Evolutionary conservation across 2,888 invertebrate genomes (phyloP), one percentile per base, ranked within the genome.

Genomic region (Habrosyne pyritoides): DNA sequence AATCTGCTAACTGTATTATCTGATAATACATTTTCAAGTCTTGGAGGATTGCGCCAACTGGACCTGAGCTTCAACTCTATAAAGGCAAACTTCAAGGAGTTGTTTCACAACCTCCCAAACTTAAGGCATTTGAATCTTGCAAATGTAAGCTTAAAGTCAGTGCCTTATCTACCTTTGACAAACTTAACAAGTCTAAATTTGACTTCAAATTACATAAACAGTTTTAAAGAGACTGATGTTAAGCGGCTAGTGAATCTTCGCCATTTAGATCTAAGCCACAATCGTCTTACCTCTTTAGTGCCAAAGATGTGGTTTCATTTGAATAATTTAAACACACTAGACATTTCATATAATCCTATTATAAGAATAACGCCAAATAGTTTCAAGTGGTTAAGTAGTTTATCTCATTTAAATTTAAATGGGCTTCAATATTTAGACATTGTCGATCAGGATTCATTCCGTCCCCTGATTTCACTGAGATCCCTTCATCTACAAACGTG

Each of bases 11-110:
- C 96, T 18, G 96, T 97, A 63, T 87, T 98, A 64, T 97, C 97
- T 2, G 98, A 98, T 87, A 97, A 97, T 82, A 97, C 97, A 21
- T 98, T 98, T 83, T 96, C 96, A 22, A 96, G 96, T 76, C 93
- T 98, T 54, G 95, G 95, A 48, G 95, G 95, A 67, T 89, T 97
- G 61, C 94, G 97, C 68, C 95, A 95, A 71, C 91, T 98, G 73
- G 97, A 98, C 87, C 92, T 98, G 52, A 96, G 97, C 67, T 95
- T 94, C 67, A 98, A 98, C 89, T 94, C 95, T 33, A 91, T 98
- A 61, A 95, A 97, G 70, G 96, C 97, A 61, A 97, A 97, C 90
- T 95, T 97, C 80, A 97, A 97, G 78, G 97, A 98, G 86, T 93
- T 98, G 53, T 97, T 98, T 80, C 96, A 97, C 80, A 97, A 97